Base-by-base conservation (phyloP, 2,113 vertebrate species). In the Uropsilus gracilis region DNA sequence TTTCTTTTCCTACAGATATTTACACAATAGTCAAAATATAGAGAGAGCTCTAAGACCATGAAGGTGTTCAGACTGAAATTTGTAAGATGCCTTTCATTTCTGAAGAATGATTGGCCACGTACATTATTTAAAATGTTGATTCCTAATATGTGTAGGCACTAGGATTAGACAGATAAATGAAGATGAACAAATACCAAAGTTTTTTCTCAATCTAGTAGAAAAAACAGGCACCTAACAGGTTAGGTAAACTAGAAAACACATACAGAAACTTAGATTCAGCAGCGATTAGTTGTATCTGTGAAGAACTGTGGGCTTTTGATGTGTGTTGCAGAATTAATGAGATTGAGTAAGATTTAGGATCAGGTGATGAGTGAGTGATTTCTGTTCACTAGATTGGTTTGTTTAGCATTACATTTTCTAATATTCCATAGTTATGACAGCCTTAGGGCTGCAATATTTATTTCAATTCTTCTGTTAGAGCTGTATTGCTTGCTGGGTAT, bases 261-360 rank as follows among this genome's bases (percentile, higher is more conserved):
- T 75, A 11, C 2, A 88, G 76, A 77, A 90, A 87, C 18, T 68
- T 68, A 57, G 13, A 85, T 78, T 84, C 17, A 26, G 66, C 22
- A 73, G n/a, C 82, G 72, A 96, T 90, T 75, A 78, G 77, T 96
- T 92, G 68, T 86, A 78, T 16, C 61, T 80, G 26, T 86, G 72
- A 88, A 92, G 63, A 89, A 90, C n/a, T 26, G 42, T 83, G 37
- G 30, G 2, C 63, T 68, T n/a, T 73, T 17, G 57, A 55, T 55
- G 83, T 0, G 2, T 37, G 88, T 95, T 48, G 81, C 10, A 16
- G 64, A 89, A 61, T 77, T 95, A 89, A 69, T 89, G 78, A 95
- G 63, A 83, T 75, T 78, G 30, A 90, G 53, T 16, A 88, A 6
- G 50, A 83, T 13, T 17, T 28, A 78, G 50, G 34, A 61, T 2